These are phyloP conservation scores for Syngnathoides biaculeatus DNA, from an alignment of 2,113 vertebrate species.

Conservation along the genomic window DNA sequence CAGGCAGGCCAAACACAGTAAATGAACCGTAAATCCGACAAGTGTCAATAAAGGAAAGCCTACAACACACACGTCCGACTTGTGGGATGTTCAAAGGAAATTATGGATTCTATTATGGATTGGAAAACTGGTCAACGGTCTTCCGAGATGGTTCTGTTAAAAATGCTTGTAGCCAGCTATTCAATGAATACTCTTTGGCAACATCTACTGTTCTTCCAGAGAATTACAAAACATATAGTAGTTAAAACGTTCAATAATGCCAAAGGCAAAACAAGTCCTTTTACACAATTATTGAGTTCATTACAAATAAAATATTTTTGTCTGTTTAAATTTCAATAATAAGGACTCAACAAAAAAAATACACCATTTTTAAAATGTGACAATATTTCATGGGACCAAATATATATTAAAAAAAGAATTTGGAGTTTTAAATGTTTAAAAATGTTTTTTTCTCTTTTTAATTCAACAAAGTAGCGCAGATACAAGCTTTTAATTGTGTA, in stretches of 20 bases:
- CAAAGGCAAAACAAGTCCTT: neutral
- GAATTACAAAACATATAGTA: neutral
- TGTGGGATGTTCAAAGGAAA: constrained; percentile 3
- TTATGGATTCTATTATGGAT: neutral
- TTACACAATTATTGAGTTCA: neutral
- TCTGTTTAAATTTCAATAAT: no score
- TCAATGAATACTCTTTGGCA: constrained; percentile 1
- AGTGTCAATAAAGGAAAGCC: neutral
- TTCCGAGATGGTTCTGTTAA: neutral
- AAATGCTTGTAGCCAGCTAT: neutral
- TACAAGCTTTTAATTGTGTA: no score
- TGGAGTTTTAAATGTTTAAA: no score
- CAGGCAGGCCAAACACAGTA: constrained; percentile 32
- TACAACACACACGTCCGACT: neutral
- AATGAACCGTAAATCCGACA: neutral
- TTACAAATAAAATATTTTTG: no score
- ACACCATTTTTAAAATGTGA: no score
- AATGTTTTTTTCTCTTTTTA: no score
- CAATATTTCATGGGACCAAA: no score
- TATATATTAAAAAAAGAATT: no score
- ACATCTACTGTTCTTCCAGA: constrained; percentile 8
- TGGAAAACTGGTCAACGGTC: neutral
- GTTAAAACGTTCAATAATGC: neutral
- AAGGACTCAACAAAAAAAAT: no score
- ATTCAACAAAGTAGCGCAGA: no score